Base-by-base conservation (phyloP, 2,113 vertebrate genomes). In the Genyomyrus donnyi region DNA sequence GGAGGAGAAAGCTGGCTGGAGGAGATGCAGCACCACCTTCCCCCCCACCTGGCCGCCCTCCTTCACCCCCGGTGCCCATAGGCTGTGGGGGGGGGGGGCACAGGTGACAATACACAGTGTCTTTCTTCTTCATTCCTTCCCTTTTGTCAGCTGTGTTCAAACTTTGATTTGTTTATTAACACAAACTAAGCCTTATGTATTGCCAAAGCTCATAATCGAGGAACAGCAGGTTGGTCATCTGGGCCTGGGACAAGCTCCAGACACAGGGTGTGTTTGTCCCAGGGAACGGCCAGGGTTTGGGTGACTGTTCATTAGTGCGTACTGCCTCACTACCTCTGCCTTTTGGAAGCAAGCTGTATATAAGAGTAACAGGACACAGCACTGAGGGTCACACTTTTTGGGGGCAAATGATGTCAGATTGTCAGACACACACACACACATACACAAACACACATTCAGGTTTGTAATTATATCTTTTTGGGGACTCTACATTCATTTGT, bases 31-130 rank as follows among this genome's bases (percentile, higher is more conserved):
- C 53, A 48, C 42, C 83, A 48, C 50, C 48, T 89, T 50, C 46
- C 74, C 89, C 86, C 83, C 53, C 24, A 85, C 86, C 91, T 49
- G 35, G 27, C 45, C 21, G 85, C n/a, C 35, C 89, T 90, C 80
- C 56, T 90, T 88, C 70, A 39, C 89, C 46, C 85, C 80, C n/a
- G 19, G 80, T 27, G 52, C 50, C n/a, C 83, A 46, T 42, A 48
- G 45, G 52, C 50, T 84, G 50, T 56, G 85, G n/a, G 27, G 39
- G 46, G 49, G 49, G 13, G 50, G 50, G 50, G n/a, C 89, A 62
- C 58, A 87, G 19, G 46, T 48, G 24, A 10, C n/a, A 2, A 52
- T 15, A n/a, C 89, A 27, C 35, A 58, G 8, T 17, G 3, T 52
- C 49, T 46, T 85, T 87, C 7, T 24, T 84, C 86, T 49, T 46